Conservation (phyloP, 2,797 vertebrate species). For the Thunnus albacares region DNA sequence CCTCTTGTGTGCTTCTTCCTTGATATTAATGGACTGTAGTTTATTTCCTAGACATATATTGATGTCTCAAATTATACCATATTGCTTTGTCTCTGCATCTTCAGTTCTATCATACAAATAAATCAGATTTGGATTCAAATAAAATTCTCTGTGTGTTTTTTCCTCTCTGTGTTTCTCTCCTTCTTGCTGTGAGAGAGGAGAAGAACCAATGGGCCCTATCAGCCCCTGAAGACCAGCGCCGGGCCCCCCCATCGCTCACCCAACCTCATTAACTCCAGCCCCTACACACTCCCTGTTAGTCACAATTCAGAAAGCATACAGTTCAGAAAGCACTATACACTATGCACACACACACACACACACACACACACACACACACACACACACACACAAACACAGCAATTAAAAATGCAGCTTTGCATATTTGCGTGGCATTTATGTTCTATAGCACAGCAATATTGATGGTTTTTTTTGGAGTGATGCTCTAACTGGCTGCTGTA, state of each 20-base stretch:
- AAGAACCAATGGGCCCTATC: constrained; percentile 76
- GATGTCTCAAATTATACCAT: neutral
- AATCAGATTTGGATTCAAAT: constrained; percentile 38
- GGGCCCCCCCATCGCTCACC: constrained; percentile 60
- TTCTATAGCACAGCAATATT: constrained; percentile 27
- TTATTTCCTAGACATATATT: neutral
- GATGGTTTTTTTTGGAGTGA: constrained; percentile 13
- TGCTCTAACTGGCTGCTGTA: constrained; percentile 6
- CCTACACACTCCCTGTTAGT: constrained; percentile 78
- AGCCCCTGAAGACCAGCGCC: constrained; percentile 70
- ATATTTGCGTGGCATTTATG: constrained; percentile 63
- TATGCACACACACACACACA: constrained; percentile 47
- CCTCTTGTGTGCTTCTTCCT: neutral
- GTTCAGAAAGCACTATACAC: constrained; percentile 50
- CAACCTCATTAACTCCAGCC: constrained; percentile 78
- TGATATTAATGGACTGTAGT: neutral
- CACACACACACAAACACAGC: constrained; percentile 30
- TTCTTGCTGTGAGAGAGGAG: constrained; percentile 58
- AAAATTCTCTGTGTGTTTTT: neutral
- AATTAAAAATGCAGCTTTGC: constrained; percentile 69
- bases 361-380: constrained; percentile 23
- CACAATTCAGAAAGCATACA: constrained; percentile 83
- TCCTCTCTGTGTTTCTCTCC: constrained; percentile 21
- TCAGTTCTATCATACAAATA: constrained; percentile 30
- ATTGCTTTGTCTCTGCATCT: constrained; percentile 15